Conservation (phyloP, 2,888 invertebrate species). For the Dasypogon diadema region DNA sequence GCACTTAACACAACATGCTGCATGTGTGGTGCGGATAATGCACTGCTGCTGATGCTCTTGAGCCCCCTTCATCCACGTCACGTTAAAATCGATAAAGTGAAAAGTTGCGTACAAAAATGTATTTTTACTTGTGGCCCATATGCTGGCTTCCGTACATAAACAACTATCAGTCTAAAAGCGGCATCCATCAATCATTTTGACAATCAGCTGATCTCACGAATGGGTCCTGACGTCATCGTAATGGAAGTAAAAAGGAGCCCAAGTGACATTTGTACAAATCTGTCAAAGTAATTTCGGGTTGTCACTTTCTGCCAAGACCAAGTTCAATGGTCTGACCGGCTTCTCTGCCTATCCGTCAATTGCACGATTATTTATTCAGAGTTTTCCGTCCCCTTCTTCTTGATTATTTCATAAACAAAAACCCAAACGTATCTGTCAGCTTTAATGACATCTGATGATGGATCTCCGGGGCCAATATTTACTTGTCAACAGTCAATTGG, state of each 20-base stretch:
- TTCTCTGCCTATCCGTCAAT: conserved; percentile 7
- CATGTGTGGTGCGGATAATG: conserved; percentile 38
- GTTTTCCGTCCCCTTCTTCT: conserved; percentile 5
- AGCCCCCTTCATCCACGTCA: not conserved
- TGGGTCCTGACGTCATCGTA: conserved; percentile 18
- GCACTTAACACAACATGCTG: conserved; percentile 45
- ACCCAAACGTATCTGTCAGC: conserved; percentile 51
- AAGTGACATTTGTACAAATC: conserved; percentile 20
- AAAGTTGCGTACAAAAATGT: conserved; percentile 31
- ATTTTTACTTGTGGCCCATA: conserved; percentile 35
- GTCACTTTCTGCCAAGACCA: conserved; percentile 27
- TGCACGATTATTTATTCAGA: conserved; percentile 40
- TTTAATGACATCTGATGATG: conserved; percentile 54
- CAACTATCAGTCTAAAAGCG: not conserved
- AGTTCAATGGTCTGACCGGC: conserved; percentile 29
- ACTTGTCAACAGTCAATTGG: conserved; percentile 52
- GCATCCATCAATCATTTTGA: conserved; percentile 53
- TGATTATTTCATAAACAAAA: conserved; percentile 51
- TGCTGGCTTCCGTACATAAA: conserved; percentile 8
- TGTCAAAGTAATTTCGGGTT: conserved; percentile 39
- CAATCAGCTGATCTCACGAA: conserved; percentile 55
- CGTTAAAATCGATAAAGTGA: conserved; percentile 44
- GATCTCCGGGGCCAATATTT: conserved; percentile 51
- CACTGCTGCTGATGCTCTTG: not conserved
- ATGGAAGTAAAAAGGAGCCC: not conserved